These are phyloP conservation scores for Halichoerus grypus DNA, from an alignment of 2,113 vertebrate species.

Conservation along the genomic window DNA sequence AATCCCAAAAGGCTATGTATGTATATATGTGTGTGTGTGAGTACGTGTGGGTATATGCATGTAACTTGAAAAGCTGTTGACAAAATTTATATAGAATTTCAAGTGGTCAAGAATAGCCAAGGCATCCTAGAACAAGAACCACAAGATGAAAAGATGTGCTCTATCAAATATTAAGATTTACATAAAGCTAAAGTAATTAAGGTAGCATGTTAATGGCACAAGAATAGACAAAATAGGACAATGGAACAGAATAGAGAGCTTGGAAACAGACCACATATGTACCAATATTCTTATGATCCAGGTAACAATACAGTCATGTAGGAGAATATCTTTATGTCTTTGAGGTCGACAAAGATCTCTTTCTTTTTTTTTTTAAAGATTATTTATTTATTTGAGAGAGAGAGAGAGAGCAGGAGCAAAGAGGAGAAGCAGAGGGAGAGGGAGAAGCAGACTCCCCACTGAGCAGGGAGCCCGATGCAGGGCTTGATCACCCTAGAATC, in stretches of 20 bases:
- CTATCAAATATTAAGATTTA: not conserved
- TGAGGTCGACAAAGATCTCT: not conserved
- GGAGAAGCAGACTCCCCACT: not conserved
- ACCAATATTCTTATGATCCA: not conserved
- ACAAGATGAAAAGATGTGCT: not conserved
- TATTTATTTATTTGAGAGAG: not conserved
- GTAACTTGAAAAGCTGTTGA: not conserved
- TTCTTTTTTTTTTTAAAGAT: not conserved
- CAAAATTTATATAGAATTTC: not conserved
- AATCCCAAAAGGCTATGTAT: not conserved
- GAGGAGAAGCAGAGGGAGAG: not conserved
- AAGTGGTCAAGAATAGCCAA: not conserved
- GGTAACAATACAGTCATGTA: not conserved
- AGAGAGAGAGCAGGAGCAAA: not conserved
- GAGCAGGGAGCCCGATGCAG: not conserved
- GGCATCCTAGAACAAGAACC: not conserved
- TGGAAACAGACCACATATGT: not conserved
- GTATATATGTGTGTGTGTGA: not conserved
- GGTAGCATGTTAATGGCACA: not conserved
- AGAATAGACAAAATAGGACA: not conserved
- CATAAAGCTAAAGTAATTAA: not conserved
- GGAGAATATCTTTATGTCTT: not conserved
- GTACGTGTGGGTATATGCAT: not conserved
- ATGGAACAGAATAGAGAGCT: not conserved
- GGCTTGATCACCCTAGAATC: not conserved